Percentiles rank a stretch among this genome's conserved stretches.
These are phyloP conservation scores for Hypomesus transpacificus DNA, from an alignment of 2,113 vertebrate genomes.

Conservation along the genomic window DNA sequence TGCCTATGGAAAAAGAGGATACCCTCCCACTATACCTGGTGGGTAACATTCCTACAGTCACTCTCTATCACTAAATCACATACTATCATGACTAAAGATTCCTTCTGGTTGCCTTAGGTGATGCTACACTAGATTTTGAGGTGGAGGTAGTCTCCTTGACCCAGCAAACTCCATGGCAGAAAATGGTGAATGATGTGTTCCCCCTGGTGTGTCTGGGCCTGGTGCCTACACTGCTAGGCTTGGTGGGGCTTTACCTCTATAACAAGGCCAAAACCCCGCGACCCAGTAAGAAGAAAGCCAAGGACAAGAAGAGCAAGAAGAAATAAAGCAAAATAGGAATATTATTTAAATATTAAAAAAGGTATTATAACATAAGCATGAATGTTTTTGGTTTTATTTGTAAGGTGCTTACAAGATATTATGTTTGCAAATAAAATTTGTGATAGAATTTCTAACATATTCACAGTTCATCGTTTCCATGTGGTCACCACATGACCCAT, in stretches of 20 bases:
- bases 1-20: conserved; percentile 94
- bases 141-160: conserved; percentile 84
- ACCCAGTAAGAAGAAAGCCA: conserved; percentile 87
- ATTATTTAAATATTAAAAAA: conserved; percentile 29
- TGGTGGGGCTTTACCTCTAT: conserved; percentile 92
- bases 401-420: no score
- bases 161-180: conserved; percentile 86
- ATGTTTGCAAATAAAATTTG: no score
- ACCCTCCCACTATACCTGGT: conserved; percentile 91
- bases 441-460: no score
- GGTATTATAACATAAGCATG: background rate
- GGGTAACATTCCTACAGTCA: conserved; percentile 22
- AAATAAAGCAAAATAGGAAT: conserved; percentile 84
- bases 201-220: conserved; percentile 83
- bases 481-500: no score
- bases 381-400: conserved; percentile 3
- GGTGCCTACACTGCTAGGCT: conserved; percentile 83
- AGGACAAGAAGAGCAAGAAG: conserved; percentile 93
- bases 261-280: conserved; percentile 79
- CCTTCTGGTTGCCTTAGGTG: conserved; percentile 65
- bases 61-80: background rate
- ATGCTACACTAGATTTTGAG: conserved; percentile 86
- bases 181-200: conserved; percentile 80
- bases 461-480: no score
- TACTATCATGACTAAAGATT: background rate